phyloP scores from a whole-genome alignment of 2,113 vertebrate species.

The Rissa tridactyla region DNA sequence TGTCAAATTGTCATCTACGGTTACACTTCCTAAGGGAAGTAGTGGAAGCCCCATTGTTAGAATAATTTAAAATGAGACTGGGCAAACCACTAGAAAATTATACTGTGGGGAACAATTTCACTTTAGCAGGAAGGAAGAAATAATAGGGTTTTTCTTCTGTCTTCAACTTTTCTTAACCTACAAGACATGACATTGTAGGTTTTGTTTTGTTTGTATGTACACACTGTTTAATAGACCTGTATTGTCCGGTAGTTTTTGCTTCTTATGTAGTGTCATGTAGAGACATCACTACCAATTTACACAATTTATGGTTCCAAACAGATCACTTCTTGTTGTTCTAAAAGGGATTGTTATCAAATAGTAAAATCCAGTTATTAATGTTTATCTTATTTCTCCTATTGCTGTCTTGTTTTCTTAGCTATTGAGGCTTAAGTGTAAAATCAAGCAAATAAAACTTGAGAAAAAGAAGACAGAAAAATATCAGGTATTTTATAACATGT shows the following conservation, averaged over 20 bases:
- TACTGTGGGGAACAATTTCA: neutral
- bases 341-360: neutral
- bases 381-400: neutral
- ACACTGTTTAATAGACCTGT: neutral
- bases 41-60: neutral
- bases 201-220: neutral
- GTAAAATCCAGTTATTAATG: neutral
- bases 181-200: neutral
- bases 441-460: neutral
- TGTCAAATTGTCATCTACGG: constrained; percentile 32
- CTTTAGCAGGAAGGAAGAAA: neutral
- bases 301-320: neutral
- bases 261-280: neutral
- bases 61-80: constrained; percentile 32
- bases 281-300: neutral
- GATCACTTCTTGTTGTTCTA: neutral
- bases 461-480: neutral
- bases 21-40: constrained; percentile 12
- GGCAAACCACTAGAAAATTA: neutral
- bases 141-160: neutral
- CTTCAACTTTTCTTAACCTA: neutral
- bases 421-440: neutral
- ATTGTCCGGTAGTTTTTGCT: neutral
- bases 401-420: neutral
- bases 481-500: neutral